These are phyloP conservation scores for Strongylocentrotus purpuratus DNA, from an alignment of 35 echinoderm and acorn worm species.

Conservation along the genomic window DNA sequence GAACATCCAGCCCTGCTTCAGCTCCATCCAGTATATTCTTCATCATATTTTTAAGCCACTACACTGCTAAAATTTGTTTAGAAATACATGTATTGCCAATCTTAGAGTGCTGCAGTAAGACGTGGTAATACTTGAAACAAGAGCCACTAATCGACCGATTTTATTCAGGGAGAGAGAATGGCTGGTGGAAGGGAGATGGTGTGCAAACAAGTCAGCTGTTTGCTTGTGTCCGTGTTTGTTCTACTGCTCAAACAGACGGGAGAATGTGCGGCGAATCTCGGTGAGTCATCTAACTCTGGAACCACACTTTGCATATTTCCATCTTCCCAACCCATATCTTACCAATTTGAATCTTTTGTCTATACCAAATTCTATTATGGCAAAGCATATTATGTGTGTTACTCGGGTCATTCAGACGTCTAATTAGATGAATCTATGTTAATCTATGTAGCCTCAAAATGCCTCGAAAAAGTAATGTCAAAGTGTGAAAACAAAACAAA, in stretches of 20 bases:
- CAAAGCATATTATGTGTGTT: too few relatives aligned
- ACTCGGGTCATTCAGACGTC: too few relatives aligned
- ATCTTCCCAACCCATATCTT: background rate
- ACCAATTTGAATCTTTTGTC: background rate
- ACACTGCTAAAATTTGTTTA: too few relatives aligned
- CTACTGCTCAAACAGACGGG: background rate
- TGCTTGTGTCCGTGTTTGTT: conserved; percentile 9
- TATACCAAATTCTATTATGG: too few relatives aligned
- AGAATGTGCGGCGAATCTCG: background rate
- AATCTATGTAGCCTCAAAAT: too few relatives aligned
- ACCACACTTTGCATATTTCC: background rate
- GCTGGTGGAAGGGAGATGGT: background rate
- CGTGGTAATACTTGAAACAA: background rate
- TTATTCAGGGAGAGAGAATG: background rate
- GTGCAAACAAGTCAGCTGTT: conserved; percentile 20
- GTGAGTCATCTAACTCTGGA: background rate
- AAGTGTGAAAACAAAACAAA: too few relatives aligned
- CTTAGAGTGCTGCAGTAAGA: background rate
- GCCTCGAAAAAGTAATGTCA: too few relatives aligned
- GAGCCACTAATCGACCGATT: background rate
- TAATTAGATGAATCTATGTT: too few relatives aligned
- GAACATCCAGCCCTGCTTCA: too few relatives aligned
- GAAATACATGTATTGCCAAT: background rate
- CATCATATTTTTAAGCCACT: too few relatives aligned
- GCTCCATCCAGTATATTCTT: too few relatives aligned